Conservation (phyloP, 2,797 vertebrate genomes). For the Liparis tanakae region DNA sequence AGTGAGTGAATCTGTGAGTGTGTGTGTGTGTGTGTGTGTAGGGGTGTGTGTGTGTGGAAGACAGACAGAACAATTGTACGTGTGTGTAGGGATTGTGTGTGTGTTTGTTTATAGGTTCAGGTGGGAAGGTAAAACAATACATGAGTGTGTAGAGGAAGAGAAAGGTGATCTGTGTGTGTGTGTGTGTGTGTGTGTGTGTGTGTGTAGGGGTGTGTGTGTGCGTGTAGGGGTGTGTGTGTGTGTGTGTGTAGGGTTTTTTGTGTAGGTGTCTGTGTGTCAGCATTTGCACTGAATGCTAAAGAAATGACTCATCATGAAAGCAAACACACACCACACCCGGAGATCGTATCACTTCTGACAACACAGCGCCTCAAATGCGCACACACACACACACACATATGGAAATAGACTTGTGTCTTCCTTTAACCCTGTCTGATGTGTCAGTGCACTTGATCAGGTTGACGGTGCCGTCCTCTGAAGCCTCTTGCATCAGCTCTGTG, state of each 20-base stretch:
- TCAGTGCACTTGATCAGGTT: slow-evolving; percentile 24
- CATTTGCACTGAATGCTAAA: slow-evolving; percentile 31
- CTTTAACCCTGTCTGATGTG: slow-evolving; percentile 21
- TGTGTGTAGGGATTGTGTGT: not conserved
- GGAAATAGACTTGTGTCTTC: not conserved
- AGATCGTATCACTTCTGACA: slow-evolving; percentile 10
- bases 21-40: not conserved
- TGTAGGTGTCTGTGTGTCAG: slow-evolving; percentile 2
- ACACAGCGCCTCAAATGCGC: not conserved
- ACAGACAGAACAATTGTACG: slow-evolving; percentile 1
- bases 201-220: slow-evolving; percentile 6
- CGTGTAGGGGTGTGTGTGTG: slow-evolving; percentile 6
- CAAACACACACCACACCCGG: slow-evolving; percentile 24
- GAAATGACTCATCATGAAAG: slow-evolving; percentile 33
- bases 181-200: slow-evolving; percentile 8
- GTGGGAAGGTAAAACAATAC: not conserved
- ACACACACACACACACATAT: not conserved
- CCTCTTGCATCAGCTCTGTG: slow-evolving; percentile 25
- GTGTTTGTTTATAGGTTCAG: not conserved
- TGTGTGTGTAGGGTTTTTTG: slow-evolving; percentile 6
- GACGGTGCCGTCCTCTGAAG: slow-evolving; percentile 10
- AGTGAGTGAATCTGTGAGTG: not conserved
- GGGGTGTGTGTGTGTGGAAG: not conserved
- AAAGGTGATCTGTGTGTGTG: slow-evolving; percentile 6
- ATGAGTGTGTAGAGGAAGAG: not conserved